Conservation (phyloP, 2,888 invertebrate genomes). For the Sipha maydis region DNA sequence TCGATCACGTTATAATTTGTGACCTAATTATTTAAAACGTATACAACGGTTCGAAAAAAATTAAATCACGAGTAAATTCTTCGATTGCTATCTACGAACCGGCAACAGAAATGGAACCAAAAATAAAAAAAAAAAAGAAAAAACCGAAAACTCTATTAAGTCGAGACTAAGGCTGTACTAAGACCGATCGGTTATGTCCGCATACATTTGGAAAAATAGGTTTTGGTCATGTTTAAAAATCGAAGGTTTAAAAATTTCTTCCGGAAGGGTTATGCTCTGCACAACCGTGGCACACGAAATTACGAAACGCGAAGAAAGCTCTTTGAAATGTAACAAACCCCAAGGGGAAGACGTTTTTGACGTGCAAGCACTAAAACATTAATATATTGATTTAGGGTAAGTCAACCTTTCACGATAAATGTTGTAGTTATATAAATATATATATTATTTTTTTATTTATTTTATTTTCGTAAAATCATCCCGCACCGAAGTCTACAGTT, state of each 20-base stretch:
- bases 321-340: slow-evolving; percentile 36
- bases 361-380: slow-evolving; percentile 34
- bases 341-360: slow-evolving; percentile 16
- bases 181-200: neutral
- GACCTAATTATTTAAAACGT: no score
- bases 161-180: neutral
- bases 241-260: neutral
- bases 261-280: slow-evolving; percentile 1
- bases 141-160: neutral
- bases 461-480: neutral
- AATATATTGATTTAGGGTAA: slow-evolving; percentile 48
- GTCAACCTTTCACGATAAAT: slow-evolving; percentile 27
- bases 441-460: neutral
- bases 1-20: no score
- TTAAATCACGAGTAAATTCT: no score
- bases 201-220: neutral
- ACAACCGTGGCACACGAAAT: slow-evolving; percentile 23
- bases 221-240: slow-evolving; percentile 13
- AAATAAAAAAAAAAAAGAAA: neutral
- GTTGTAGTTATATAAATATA: neutral
- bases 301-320: slow-evolving; percentile 28
- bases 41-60: no score
- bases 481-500: neutral
- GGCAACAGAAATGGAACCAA: no score
- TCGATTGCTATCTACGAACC: no score